Conservation (phyloP, 2,113 vertebrate species). For the Microcebus tavaratra region DNA sequence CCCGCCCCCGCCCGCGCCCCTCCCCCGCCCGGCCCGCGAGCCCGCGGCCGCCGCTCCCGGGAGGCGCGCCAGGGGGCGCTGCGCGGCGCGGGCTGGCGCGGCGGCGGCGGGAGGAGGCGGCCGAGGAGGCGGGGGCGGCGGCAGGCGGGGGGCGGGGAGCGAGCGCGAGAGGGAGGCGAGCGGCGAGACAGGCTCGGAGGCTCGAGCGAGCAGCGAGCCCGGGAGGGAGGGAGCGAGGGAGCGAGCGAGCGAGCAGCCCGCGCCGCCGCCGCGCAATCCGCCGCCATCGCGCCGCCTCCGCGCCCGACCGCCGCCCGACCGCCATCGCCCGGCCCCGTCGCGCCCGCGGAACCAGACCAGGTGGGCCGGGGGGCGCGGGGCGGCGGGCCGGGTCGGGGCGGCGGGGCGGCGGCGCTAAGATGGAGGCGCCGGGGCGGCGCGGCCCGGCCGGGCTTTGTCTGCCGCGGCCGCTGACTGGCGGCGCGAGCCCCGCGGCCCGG, state of each 20-base stretch:
- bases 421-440: slow-evolving; percentile 45
- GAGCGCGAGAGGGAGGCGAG: slow-evolving; percentile 49
- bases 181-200: slow-evolving; percentile 63
- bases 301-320: slow-evolving; percentile 63
- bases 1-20: neutral
- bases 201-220: slow-evolving; percentile 18
- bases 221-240: slow-evolving; percentile 45
- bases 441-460: slow-evolving; percentile 47
- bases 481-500: neutral
- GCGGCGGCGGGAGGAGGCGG: slow-evolving; percentile 45
- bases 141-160: slow-evolving; percentile 66
- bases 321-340: slow-evolving; percentile 76
- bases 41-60: slow-evolving; percentile 12
- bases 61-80: slow-evolving; percentile 82
- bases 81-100: slow-evolving; percentile 53
- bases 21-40: neutral
- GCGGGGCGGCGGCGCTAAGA: slow-evolving; percentile 35
- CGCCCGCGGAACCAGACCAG: slow-evolving; percentile 81
- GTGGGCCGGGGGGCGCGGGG: slow-evolving; percentile 75
- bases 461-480: neutral
- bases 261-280: slow-evolving; percentile 80
- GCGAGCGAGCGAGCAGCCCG: slow-evolving; percentile 61
- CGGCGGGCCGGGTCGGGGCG: neutral
- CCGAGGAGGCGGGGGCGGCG: slow-evolving; percentile 63
- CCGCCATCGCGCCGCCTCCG: slow-evolving; percentile 81